A percentile compares a stretch with the other conserved stretches of the same genome.
These are phyloP conservation scores for Forpus xanthops DNA, from an alignment of 2,797 vertebrate species.

Conservation along the genomic window DNA sequence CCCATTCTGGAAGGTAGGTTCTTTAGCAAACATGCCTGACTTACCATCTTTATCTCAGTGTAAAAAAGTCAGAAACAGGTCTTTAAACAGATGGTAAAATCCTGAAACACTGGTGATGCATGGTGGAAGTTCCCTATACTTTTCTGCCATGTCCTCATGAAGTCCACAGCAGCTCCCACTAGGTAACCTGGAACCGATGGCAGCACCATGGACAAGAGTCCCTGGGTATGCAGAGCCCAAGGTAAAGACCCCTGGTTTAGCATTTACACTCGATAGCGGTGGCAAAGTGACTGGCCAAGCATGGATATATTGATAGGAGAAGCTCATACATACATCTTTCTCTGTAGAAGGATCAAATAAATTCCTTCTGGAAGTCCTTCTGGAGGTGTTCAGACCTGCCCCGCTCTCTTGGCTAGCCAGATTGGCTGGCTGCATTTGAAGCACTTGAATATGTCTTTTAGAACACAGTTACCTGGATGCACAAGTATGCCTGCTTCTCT, in stretches of 20 bases:
- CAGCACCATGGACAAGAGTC: not conserved
- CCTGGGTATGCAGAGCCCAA: not conserved
- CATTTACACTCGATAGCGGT: not conserved
- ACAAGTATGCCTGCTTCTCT: not conserved
- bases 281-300: not conserved
- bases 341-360: not conserved
- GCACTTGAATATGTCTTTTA: not conserved
- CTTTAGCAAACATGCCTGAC: not conserved
- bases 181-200: not conserved
- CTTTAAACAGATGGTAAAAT: not conserved
- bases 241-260: not conserved
- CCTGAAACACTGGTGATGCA: not conserved
- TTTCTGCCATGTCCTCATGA: not conserved
- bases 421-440: not conserved
- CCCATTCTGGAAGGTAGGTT: conserved; percentile 93
- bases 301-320: not conserved
- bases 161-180: not conserved
- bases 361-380: not conserved
- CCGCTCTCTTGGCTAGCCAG: not conserved
- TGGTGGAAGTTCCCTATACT: not conserved
- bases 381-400: not conserved
- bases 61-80: not conserved
- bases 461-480: not conserved
- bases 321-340: not conserved
- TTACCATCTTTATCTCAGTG: not conserved